These are phyloP conservation scores for Esox lucius DNA, from an alignment of 2,797 vertebrate species.

Conservation along the genomic window DNA sequence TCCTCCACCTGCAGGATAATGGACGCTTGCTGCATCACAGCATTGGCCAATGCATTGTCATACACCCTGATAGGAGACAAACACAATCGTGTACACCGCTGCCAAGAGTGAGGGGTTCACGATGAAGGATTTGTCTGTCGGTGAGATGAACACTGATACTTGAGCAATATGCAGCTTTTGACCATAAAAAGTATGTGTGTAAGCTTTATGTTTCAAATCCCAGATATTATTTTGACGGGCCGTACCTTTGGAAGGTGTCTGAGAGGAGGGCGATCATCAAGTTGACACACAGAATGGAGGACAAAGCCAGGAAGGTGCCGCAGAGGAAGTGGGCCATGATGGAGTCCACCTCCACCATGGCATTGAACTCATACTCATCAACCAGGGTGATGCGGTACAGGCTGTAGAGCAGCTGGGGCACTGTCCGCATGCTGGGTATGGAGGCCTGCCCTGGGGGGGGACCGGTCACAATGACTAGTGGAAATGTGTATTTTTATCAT, in stretches of 20 bases:
- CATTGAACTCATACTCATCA: slow-evolving; percentile 70
- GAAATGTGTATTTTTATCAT: not conserved
- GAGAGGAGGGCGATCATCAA: slow-evolving; percentile 71
- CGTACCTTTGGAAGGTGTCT: slow-evolving; percentile 71
- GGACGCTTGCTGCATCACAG: slow-evolving; percentile 70
- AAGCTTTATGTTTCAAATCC: not conserved
- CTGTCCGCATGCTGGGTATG: slow-evolving; percentile 69
- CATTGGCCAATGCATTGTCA: slow-evolving; percentile 65
- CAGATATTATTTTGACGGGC: not conserved
- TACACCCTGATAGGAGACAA: slow-evolving; percentile 55
- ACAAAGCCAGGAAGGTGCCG: slow-evolving; percentile 69
- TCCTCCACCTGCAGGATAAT: slow-evolving; percentile 72
- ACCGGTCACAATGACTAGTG: not conserved
- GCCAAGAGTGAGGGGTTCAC: not conserved
- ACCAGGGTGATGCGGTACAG: slow-evolving; percentile 73
- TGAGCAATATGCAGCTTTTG: not conserved
- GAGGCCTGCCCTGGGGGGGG: slow-evolving; percentile 44
- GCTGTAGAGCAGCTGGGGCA: slow-evolving; percentile 66
- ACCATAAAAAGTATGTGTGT: not conserved
- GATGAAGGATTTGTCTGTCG: not conserved
- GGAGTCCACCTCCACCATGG: slow-evolving; percentile 59
- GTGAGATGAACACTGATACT: not conserved
- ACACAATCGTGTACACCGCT: not conserved
- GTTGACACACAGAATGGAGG: slow-evolving; percentile 71
- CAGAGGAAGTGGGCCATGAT: slow-evolving; percentile 73